These are phyloP conservation scores for Dicrurus megarhynchus DNA, from an alignment of 2,113 vertebrate species.

Conservation along the genomic window DNA sequence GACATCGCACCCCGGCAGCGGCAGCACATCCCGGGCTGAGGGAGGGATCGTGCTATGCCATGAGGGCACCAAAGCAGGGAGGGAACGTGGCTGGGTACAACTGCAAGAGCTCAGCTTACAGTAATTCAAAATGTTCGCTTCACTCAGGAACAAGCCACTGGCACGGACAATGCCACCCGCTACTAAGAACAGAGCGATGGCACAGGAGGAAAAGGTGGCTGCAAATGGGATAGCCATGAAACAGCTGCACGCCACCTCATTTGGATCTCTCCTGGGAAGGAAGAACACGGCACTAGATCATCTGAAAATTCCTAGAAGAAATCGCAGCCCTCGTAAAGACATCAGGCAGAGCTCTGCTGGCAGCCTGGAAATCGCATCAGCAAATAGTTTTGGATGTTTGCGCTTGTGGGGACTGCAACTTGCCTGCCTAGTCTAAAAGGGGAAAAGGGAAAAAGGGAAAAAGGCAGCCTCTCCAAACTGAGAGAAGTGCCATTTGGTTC, in stretches of 20 bases:
- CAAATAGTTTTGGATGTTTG: neutral
- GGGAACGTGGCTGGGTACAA: neutral
- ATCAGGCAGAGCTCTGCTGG: neutral
- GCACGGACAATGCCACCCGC: neutral
- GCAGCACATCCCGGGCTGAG: neutral
- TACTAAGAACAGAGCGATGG: constrained; percentile 1
- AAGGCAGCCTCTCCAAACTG: neutral
- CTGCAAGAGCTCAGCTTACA: neutral
- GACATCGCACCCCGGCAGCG: neutral
- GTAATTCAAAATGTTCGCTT: neutral
- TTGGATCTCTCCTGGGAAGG: neutral
- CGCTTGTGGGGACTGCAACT: neutral
- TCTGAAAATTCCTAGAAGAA: constrained; percentile 44
- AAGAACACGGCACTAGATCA: neutral
- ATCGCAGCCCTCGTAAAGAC: neutral
- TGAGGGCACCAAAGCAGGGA: neutral
- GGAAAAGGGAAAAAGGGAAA: neutral
- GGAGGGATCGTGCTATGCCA: rapidly evolving
- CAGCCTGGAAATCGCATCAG: neutral
- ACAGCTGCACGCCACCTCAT: neutral
- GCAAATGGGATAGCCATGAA: constrained; percentile 31
- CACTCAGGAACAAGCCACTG: neutral
- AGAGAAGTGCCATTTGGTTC: rapidly evolving
- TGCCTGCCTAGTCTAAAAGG: neutral
- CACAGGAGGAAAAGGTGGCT: constrained; percentile 33